Base-by-base conservation (phyloP, 2,888 invertebrate genomes). In the Trachelus iudaicus region DNA sequence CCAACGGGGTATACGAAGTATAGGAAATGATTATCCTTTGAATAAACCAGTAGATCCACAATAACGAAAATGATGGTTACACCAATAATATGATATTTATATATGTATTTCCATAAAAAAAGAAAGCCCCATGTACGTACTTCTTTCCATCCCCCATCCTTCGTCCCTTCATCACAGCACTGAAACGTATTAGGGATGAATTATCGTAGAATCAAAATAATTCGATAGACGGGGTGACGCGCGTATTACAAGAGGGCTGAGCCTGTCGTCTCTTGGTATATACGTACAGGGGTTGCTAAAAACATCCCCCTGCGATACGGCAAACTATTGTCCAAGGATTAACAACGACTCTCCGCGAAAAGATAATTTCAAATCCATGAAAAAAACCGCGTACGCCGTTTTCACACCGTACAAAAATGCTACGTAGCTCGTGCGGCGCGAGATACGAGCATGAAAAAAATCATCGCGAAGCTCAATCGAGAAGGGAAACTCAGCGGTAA, bases 171-270 rank as follows among this genome's bases (percentile, higher is more conserved):
- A 78, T 76, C 77, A 77, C 79, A 79, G 82, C 82, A 73, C 83
- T 81, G 84, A 84, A 85, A 81, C 85, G 86, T 86, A 87, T 90
- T 89, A 89, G 87, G 88, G 89, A 86, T 86, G 90, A 91, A 91
- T 91, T 90, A 90, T 90, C 91, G 84, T 83, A 86, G 89, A 91
- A 90, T 91, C 89, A 90, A 89, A 91, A 91, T 90, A 90, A 91
- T 90, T 91, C 90, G 89, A 89, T 88, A 85, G 87, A 84, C 86
- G 81, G 87, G 88, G 86, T 83, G 86, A 83, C 84, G 85, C 80
- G 76, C 79, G 85, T 83, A 84, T 85, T 86, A 85, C 85, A 84
- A 83, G 86, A 85, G 85, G 86, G 76, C n/a, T 73, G 71, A 73
- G 37, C 73, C 69, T 69, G 71, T 71, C 69, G 78, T n/a, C 71